Evolutionary conservation across 2,888 invertebrate species (phyloP), one percentile per base, ranked within the genome.

Genomic region (Macroteleia sp.): DNA sequence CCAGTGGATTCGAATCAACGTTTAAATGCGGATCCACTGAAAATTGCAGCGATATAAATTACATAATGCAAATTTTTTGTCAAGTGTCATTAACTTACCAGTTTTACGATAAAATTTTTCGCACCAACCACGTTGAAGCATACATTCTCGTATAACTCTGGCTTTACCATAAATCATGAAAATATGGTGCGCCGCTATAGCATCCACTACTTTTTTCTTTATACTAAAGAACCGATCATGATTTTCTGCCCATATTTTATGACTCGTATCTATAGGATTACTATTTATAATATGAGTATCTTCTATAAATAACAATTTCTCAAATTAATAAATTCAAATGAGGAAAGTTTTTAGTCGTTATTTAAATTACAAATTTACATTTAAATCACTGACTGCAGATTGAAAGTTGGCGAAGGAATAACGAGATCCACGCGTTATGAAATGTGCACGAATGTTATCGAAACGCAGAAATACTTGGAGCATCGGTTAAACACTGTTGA

Each of bases 381-480:
- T n/a, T n/a, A n/a, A n/a, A n/a, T n/a, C n/a, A n/a, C n/a, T n/a
- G n/a, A n/a, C n/a, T n/a, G n/a, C 79, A 94, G 94, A 81, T 94
- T 94, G 86, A 93, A 95, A 85, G 95, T 95, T 30, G 95, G 95
- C 1, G 96, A 96, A 85, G 94, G 95, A 83, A 93, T 95, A 83
- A 94, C 95, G 78, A 93, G 96, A 50, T 95, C 95, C 16, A 93
- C 95, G 32, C 94, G 94, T 56, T 96, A 96, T 84, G 96, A 96
- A 88, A 93, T 95, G 0, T 95, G 95, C 82, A 94, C 94, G 9
- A 93, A 93, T 52, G 93, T 95, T 59, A 93, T 93, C 82, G 95
- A 95, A 85, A 94, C 94, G 2, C 95, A 95, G 87, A 92, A 91
- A 80, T 82, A 93, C 32, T 90, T 95, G 64, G 95, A 95, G 84